These are phyloP conservation scores for Drosophila rubida DNA, from an alignment of 2,888 invertebrate genomes.

Conservation along the genomic window DNA sequence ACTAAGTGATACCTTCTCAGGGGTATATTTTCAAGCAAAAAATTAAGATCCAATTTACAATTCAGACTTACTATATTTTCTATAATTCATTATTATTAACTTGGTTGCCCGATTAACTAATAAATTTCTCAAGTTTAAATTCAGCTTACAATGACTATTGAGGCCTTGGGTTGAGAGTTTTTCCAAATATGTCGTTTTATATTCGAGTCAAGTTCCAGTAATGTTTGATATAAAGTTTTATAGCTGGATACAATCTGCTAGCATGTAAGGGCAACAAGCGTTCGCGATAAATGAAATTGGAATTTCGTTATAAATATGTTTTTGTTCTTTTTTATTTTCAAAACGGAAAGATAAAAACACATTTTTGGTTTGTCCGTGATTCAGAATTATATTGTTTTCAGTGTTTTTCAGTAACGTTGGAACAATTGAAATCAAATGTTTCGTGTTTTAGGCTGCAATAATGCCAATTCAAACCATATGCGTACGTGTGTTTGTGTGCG, in stretches of 20 bases:
- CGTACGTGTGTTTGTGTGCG: conserved; percentile 10
- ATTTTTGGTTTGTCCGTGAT: conserved; percentile 31
- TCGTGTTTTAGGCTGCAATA: conserved; percentile 25
- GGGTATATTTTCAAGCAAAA: too few species aligned
- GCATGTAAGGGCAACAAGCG: conserved; percentile 11
- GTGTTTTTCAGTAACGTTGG: conserved; percentile 23
- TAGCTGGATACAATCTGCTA: background rate
- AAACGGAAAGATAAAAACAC: conserved; percentile 36
- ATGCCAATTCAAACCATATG: conserved; percentile 19
- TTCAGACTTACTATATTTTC: too few species aligned
- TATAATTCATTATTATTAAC: too few species aligned
- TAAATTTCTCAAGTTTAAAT: too few species aligned
- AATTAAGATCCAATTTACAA: too few species aligned
- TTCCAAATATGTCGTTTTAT: background rate
- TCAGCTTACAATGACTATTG: background rate
- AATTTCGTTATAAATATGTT: background rate
- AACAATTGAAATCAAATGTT: conserved; percentile 36
- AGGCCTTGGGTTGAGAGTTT: too few species aligned
- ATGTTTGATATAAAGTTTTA: background rate
- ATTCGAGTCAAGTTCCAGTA: background rate
- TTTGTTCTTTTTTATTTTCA: conserved; percentile 28
- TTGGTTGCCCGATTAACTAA: too few species aligned
- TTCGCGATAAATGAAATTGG: conserved; percentile 7
- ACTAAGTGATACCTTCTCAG: background rate
- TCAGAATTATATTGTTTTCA: conserved; percentile 29